phyloP scores from a whole-genome alignment of 1,140 invertebrate genomes.

The Metopolophium dirhodum region DNA sequence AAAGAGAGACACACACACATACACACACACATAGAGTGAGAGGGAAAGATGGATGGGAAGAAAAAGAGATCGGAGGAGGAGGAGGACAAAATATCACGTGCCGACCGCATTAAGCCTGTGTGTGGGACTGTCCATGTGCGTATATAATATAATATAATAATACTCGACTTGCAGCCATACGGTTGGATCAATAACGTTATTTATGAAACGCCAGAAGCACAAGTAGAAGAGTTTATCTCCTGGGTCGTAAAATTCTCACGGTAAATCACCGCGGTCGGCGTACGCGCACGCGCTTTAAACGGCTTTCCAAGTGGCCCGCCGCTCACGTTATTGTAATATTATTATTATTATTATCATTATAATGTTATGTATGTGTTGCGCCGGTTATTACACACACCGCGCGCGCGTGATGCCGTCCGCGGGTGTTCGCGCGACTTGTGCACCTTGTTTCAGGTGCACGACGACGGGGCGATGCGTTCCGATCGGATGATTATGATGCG shows the following conservation, averaged over 20 bases:
- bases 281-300: not conserved
- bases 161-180: not conserved
- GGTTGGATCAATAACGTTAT: conserved; percentile 50
- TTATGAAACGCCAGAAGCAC: conserved; percentile 56
- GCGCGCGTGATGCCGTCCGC: not conserved
- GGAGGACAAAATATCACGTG: conserved; percentile 37
- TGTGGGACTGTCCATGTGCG: not conserved
- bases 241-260: conserved; percentile 52
- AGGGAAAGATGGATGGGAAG: not conserved
- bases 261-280: conserved; percentile 51
- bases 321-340: conserved; percentile 33
- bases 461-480: not conserved
- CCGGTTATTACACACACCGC: conserved; percentile 5
- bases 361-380: not conserved
- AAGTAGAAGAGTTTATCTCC: conserved; percentile 31
- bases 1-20: not conserved
- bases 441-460: not conserved
- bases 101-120: not conserved
- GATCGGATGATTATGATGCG: not conserved
- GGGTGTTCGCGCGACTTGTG: not conserved
- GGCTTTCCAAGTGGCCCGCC: conserved; percentile 51
- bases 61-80: conserved; percentile 5
- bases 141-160: conserved; percentile 11
- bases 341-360: no score
- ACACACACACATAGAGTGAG: not conserved